A percentile compares a stretch with the other conserved stretches of the same genome.
phyloP scores from a whole-genome alignment of 2,888 invertebrate species.

The Abscondita cerata region DNA sequence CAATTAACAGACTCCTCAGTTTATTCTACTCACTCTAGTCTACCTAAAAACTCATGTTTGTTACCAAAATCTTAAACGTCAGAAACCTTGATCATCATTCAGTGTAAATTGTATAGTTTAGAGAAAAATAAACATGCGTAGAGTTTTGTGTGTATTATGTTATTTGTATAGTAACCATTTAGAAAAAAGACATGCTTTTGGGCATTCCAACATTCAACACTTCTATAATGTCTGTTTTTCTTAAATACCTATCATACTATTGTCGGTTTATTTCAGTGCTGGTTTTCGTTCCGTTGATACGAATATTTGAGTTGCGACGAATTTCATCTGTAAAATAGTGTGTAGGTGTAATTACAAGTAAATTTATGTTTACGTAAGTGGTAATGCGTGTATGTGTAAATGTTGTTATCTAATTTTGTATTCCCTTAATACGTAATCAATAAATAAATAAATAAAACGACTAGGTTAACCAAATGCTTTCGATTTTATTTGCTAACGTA shows the following conservation, averaged over 20 bases:
- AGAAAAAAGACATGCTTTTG: conserved; percentile 25
- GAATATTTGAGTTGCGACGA: conserved; percentile 64
- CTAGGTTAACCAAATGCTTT: too few relatives aligned
- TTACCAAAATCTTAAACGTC: too few relatives aligned
- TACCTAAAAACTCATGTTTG: not conserved
- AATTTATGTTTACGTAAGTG: too few relatives aligned
- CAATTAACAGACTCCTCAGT: too few relatives aligned
- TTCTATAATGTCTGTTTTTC: conserved; percentile 23
- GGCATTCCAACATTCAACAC: conserved; percentile 34
- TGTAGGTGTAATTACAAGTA: not conserved
- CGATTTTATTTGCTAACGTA: too few relatives aligned
- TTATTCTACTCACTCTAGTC: not conserved
- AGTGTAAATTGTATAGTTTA: not conserved
- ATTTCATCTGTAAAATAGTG: conserved; percentile 62
- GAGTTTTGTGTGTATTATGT: too few relatives aligned
- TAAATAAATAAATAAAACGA: too few relatives aligned
- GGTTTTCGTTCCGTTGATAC: conserved; percentile 67
- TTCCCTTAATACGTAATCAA: too few relatives aligned
- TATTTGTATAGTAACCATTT: too few relatives aligned
- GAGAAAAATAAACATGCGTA: not conserved
- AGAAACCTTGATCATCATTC: too few relatives aligned
- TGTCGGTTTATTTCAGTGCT: conserved; percentile 57
- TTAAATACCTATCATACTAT: conserved; percentile 35
- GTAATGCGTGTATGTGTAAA: too few relatives aligned
- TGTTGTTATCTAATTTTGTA: too few relatives aligned